Base-by-base conservation (phyloP, 2,113 vertebrate genomes). In the Salvelinus sp. region DNA sequence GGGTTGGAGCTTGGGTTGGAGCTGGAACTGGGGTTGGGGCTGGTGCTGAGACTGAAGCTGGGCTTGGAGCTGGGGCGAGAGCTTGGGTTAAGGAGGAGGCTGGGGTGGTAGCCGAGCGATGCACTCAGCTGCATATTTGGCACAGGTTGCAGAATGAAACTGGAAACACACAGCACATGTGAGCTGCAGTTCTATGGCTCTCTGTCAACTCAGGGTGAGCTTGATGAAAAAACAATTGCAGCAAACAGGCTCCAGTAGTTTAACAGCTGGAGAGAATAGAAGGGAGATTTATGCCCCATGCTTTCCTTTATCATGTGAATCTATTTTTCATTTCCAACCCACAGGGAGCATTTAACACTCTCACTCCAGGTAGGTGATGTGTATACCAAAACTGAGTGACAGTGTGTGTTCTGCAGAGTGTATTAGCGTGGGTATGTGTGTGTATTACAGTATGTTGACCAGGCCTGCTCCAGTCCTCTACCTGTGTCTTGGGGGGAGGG, bases 401-500 rank as follows among this genome's bases (percentile, higher is more conserved):
- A 68, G 25, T 28, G 14, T n/a, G 30, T 58, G 14, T 28, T 13
- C n/a, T 75, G 66, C 33, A 27, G 10, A 22, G 5, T 70, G 75
- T 38, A 3, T 57, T 47, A 30, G 22, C 28, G 25, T 69, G 65
- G 76, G 64, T 73, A 60, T 57, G 27, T 65, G 72, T 74, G 70
- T 62, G 22, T 14, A 22, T 30, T 22, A 4, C 30, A 4, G 23
- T 76, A 65, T 70, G 72, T 70, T 57, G 10, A 57, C 22, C 23
- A 54, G 6, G 54, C 50, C 28, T 1, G 33, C 78, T 81, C 38
- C 67, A 27, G 79, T 86, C 80, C 82, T 94, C 89, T 97, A 99
- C 96, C 97, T 98, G 95, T 84, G 86, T 93, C 91, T 93, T 92
- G 74, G 92, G 89, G 71, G 94, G 89, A 88, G 93, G 88, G 83